Conservation (phyloP, 2,113 vertebrate genomes). For the Dipodomys merriami region DNA sequence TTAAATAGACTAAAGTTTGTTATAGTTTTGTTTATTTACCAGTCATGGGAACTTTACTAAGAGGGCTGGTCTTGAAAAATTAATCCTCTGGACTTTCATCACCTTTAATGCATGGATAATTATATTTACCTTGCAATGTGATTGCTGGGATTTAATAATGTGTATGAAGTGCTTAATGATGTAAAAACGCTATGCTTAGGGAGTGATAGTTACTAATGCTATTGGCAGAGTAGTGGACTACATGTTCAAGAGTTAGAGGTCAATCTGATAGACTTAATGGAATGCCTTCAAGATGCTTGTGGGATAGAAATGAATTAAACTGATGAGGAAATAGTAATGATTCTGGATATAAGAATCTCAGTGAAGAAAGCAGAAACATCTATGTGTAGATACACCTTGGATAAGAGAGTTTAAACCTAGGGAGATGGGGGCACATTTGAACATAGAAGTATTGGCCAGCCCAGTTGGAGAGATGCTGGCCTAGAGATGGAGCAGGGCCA, state of each 20-base stretch:
- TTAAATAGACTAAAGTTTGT: not conserved
- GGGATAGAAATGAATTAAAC: not conserved
- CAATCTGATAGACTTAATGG: accelerated
- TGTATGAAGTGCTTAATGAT: not conserved
- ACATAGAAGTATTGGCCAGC: not conserved
- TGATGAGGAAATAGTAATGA: not conserved
- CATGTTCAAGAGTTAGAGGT: not conserved
- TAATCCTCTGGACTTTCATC: not conserved
- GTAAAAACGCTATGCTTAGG: not conserved
- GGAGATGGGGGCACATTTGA: not conserved
- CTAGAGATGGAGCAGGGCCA: not conserved
- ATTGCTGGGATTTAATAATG: not conserved
- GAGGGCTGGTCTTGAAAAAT: not conserved
- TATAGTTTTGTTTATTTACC: not conserved
- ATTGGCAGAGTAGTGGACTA: not conserved
- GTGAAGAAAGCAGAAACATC: not conserved
- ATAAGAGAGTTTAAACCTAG: not conserved
- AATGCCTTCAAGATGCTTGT: not conserved
- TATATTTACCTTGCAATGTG: not conserved
- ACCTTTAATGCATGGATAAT: not conserved
- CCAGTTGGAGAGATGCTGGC: not conserved
- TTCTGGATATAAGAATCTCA: not conserved
- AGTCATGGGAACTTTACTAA: not conserved
- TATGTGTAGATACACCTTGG: not conserved
- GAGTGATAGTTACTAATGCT: not conserved